Evolutionary conservation across 2,888 invertebrate genomes (phyloP).

Genomic region (Eupithecia exiguata): DNA sequence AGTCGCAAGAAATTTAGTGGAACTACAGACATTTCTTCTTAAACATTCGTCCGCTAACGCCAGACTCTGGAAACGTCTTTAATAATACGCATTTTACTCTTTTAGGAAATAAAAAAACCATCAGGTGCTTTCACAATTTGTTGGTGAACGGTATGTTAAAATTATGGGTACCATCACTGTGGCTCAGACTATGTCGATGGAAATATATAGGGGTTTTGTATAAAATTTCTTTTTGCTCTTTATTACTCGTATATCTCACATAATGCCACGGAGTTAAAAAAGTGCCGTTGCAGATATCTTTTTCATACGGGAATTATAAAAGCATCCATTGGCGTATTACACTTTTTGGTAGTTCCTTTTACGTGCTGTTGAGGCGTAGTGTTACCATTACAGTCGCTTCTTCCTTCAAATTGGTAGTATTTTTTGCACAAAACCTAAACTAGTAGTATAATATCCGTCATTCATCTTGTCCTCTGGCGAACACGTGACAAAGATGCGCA

Average conservation of each 20-base stretch:
- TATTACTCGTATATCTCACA: background rate
- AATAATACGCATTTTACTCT: background rate
- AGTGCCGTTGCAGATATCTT: background rate
- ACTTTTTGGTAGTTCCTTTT: background rate
- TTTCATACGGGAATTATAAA: background rate
- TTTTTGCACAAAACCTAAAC: background rate
- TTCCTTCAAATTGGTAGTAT: background rate
- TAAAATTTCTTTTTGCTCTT: no score
- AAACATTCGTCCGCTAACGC: background rate
- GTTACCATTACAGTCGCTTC: background rate
- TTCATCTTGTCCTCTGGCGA: no score
- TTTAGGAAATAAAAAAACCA: background rate
- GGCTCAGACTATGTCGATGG: background rate
- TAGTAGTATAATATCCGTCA: background rate
- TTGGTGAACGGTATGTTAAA: background rate
- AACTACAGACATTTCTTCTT: background rate
- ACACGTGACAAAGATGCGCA: no score
- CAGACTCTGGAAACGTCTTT: background rate
- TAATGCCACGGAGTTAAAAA: background rate
- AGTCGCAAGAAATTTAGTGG: background rate
- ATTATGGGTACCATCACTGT: background rate
- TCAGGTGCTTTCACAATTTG: background rate
- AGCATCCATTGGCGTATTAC: background rate
- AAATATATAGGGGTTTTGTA: background rate
- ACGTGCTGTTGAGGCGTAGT: background rate